phyloP scores from a whole-genome alignment of 2,888 invertebrate species.

The Selenia dentaria region DNA sequence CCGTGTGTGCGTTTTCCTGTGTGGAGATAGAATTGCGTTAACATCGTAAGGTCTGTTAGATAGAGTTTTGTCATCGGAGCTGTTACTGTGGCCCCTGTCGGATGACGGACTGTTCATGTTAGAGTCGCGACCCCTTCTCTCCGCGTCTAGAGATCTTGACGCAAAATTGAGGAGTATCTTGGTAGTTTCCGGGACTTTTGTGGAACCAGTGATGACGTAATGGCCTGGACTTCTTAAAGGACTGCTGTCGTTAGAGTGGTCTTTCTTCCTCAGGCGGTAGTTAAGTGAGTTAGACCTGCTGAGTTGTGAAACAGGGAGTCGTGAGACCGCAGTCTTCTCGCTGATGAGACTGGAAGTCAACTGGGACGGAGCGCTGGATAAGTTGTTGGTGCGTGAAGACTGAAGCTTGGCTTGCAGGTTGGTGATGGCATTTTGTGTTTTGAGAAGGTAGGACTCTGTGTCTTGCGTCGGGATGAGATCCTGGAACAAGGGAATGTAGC shows the following conservation, averaged over 20 bases:
- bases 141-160: conserved; percentile 61
- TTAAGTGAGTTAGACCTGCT: conserved; percentile 78
- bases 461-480: conserved; percentile 78
- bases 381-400: conserved; percentile 60
- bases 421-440: conserved; percentile 86
- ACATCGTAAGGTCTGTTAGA: conserved; percentile 72
- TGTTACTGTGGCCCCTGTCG: conserved; percentile 65
- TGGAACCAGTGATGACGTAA: conserved; percentile 76
- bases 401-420: conserved; percentile 85
- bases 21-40: conserved; percentile 65
- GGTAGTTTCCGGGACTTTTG: conserved; percentile 62
- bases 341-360: conserved; percentile 74
- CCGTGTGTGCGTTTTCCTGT: conserved; percentile 79
- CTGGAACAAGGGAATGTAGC: conserved; percentile 59
- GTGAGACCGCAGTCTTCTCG: conserved; percentile 73
- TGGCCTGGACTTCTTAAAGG: conserved; percentile 75
- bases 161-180: conserved; percentile 65
- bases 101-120: conserved; percentile 78
- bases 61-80: conserved; percentile 77
- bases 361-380: conserved; percentile 60
- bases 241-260: conserved; percentile 67
- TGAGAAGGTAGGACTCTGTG: conserved; percentile 83
- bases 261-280: conserved; percentile 70
- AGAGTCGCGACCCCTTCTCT: conserved; percentile 55
- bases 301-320: conserved; percentile 74